Base-by-base conservation (phyloP, 2,113 vertebrate species). In the Scartelaos histophorus region DNA sequence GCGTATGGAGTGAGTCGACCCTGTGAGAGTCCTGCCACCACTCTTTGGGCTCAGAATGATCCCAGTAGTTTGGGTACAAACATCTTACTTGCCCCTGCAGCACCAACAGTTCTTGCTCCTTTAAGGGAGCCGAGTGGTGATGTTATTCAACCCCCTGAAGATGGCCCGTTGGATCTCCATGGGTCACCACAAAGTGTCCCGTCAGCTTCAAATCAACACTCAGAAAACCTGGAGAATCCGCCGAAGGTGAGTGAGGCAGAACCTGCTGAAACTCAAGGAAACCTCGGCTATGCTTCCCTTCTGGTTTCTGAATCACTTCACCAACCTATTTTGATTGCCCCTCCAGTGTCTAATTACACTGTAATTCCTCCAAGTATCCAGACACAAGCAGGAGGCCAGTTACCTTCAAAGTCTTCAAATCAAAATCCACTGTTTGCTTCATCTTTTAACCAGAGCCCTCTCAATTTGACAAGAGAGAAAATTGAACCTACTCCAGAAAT, bases 201-300 rank as follows among this genome's bases (percentile, higher is more conserved):
- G 69, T 82, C 83, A 0, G 82, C 75, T 29, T 34, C 78, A 69
- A 90, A 93, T 6, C 88, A 91, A 12, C 81, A 93, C 24, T 97
- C 92, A 0, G 98, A 98, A 87, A 99, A 99, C 77, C 91, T 99
- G 21, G 98, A 99, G 86, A 99, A 98, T 83, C 98, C 97, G 74
- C 98, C 97, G 61, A 94, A 96, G 88, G 90, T 95, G 88, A 95
- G 94, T 67, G 95, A 95, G 51, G 93, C 92, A 17, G 94, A 93
- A 67, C 85, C 90, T 1, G 78, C 90, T 12, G 92, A 90, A 34
- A 85, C 92, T 22, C 97, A 97, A 94, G 93, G 94, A 84, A 93
- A 93, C 92, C 92, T 94, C 49, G 94, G 95, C 84, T 97, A 96
- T 67, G 96, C 96, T 4, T 96, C 95, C 85, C 93, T 98, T 57